Base-by-base conservation (phyloP, 2,797 vertebrate species). In the Crax fasciolata region DNA sequence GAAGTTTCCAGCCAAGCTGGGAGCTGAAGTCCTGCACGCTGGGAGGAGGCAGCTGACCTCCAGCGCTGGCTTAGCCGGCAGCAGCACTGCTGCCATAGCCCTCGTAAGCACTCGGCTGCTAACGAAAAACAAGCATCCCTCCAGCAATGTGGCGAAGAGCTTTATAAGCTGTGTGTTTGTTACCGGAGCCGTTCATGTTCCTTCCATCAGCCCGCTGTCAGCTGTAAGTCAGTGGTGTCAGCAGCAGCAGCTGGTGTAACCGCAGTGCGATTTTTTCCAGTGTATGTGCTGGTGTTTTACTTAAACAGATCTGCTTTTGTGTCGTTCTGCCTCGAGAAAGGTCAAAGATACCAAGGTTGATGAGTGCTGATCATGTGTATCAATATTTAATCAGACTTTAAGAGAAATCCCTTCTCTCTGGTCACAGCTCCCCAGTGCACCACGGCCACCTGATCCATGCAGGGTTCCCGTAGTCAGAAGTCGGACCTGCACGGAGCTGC, bases 101-200 rank as follows among this genome's bases (percentile, higher is more conserved):
- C 35, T 35, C 90, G 68, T 70, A 87, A 90, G 89, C 90, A 84
- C 86, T 8, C 55, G 19, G 75, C 87, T 73, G 82, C 88, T 91
- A 68, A 81, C 93, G 83, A 95, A 77, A 68, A 68, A 90, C 87
- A 94, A 63, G 21, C 30, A 38, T 92, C 95, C 94, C 86, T 85
- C 76, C 80, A 74, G 93, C 81, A 87, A 68, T 75, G 27, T 75
- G 84, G 81, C 63, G 74, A 92, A 84, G 48, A 27, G 54, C 72
- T 87, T 93, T 84, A 79, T 44, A 62, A 41, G 30, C 61, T 90
- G 67, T 2, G 2, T 71, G 41, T 52, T 20, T 51, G 49, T 57
- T 51, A 27, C 25, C 38, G 48, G 61, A 48, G 57, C 14, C 72
- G 73, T 59, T 72, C 76, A 81, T 58, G 90, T n/a, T 49, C 54